phyloP scores from a whole-genome alignment of 1,140 invertebrate species.

The Megalonaias nervosa region DNA sequence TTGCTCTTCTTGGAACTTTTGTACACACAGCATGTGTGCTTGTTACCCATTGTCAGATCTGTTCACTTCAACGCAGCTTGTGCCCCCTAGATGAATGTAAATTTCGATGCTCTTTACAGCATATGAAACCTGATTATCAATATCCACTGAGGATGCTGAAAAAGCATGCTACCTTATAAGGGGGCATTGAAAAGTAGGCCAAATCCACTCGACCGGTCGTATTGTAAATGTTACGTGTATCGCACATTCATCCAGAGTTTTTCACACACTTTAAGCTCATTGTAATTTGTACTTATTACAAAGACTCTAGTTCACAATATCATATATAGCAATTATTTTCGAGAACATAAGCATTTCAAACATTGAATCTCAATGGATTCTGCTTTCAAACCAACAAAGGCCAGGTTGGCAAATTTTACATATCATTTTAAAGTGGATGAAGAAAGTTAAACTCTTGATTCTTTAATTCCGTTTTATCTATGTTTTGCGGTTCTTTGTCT shows the following conservation, averaged over 20 bases:
- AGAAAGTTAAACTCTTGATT: background rate
- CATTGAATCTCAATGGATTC: background rate
- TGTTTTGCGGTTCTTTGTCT: background rate
- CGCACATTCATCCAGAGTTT: no score
- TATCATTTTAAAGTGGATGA: background rate
- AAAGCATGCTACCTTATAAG: background rate
- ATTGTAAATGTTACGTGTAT: no score
- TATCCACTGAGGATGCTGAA: background rate
- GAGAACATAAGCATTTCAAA: background rate
- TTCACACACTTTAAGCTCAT: no score
- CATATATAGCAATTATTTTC: background rate
- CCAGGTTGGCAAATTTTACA: background rate
- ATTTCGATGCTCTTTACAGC: background rate
- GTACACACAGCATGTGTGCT: conserved; percentile 71
- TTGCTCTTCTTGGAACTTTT: conserved; percentile 55
- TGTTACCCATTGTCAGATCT: conserved; percentile 69
- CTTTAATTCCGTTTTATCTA: background rate
- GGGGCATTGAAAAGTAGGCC: no score
- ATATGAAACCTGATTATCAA: background rate
- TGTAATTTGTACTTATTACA: no score
- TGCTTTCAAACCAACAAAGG: background rate
- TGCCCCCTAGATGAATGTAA: background rate
- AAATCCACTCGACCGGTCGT: no score
- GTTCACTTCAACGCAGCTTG: background rate
- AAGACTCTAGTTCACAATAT: no score